Conservation (phyloP, 2,113 vertebrate genomes). For the Petaurus breviceps region DNA sequence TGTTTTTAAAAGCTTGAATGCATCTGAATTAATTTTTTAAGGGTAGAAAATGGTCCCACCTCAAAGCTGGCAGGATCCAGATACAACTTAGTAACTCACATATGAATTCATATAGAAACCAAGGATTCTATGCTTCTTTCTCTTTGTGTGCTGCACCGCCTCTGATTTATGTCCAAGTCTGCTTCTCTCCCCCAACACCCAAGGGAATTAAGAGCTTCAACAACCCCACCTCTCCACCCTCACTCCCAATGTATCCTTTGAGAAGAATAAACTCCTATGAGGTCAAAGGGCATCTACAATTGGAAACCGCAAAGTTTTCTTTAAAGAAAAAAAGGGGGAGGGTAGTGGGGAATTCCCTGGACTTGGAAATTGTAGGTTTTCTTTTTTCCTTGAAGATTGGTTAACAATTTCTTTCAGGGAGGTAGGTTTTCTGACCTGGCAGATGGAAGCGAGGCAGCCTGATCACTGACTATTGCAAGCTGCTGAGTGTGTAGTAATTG, state of each 20-base stretch:
- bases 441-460: constrained; percentile 63
- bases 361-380: constrained; percentile 71
- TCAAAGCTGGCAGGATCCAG: constrained; percentile 37
- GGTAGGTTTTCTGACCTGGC: constrained; percentile 71
- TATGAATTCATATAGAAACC: not conserved
- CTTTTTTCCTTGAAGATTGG: constrained; percentile 57
- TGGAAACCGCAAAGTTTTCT: constrained; percentile 62
- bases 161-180: constrained; percentile 55
- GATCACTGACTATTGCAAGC: constrained; percentile 69
- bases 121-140: not conserved
- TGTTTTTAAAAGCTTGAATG: constrained; percentile 34
- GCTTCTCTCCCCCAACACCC: constrained; percentile 18
- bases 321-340: constrained; percentile 26
- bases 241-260: not conserved
- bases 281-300: not conserved
- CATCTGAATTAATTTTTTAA: constrained; percentile 40
- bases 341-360: constrained; percentile 38
- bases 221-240: not conserved
- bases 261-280: constrained; percentile 66
- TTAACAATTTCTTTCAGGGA: constrained; percentile 73
- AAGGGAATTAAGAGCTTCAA: constrained; percentile 33
- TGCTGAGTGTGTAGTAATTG: constrained; percentile 77
- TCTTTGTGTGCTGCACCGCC: constrained; percentile 63
- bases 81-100: constrained; percentile 9
- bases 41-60: not conserved